These are phyloP conservation scores for Umimayanthus chanpuru DNA, from an alignment of 92 coral and sea anemone genomes.

Conservation along the genomic window DNA sequence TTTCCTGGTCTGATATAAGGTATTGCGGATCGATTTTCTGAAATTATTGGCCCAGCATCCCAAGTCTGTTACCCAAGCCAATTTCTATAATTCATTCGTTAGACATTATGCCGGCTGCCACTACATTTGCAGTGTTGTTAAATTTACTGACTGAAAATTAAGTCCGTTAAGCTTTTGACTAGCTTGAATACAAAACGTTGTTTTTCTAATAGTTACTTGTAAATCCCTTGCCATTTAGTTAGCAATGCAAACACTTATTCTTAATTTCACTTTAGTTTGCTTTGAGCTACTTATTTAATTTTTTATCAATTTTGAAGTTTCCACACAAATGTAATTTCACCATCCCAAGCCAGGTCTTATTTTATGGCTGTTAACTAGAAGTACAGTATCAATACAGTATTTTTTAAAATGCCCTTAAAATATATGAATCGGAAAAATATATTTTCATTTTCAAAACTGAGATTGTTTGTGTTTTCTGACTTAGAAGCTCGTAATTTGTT, in stretches of 20 bases:
- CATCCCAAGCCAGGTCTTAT: not conserved
- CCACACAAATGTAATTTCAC: not conserved
- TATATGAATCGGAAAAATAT: not conserved
- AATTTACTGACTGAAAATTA: not conserved
- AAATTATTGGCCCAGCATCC: not conserved
- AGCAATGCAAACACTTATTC: not conserved
- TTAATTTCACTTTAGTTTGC: not conserved
- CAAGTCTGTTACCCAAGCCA: not conserved
- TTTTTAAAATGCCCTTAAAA: constrained; percentile 2
- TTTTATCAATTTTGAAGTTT: not conserved
- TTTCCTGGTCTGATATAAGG: not conserved
- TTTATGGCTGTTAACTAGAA: not conserved
- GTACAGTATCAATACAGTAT: not conserved
- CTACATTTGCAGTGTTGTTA: not conserved
- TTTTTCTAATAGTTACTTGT: not conserved
- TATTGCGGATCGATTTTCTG: too few relatives aligned
- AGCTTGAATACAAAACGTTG: not conserved
- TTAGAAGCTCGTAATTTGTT: not conserved
- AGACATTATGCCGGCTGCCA: not conserved
- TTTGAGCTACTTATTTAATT: not conserved
- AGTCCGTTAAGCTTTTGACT: constrained; percentile 19
- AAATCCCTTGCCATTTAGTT: not conserved
- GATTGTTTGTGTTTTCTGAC: not conserved
- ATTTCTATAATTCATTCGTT: not conserved
- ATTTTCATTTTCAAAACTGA: not conserved